These are phyloP conservation scores for Etia nguti DNA, from an alignment of 2,113 vertebrate species.

Conservation along the genomic window DNA sequence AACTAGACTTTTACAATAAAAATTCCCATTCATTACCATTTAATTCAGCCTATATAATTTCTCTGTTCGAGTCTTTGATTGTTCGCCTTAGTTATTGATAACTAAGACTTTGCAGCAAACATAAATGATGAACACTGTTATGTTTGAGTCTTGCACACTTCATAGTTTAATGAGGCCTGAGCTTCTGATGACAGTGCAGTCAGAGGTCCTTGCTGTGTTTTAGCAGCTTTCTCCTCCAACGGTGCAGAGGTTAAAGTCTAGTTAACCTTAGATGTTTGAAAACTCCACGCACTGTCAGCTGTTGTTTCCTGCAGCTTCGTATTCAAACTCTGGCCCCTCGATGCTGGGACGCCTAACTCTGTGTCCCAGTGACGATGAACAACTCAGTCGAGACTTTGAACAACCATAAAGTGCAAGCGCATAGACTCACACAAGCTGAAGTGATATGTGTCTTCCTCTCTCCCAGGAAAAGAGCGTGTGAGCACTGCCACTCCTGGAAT, in stretches of 20 bases:
- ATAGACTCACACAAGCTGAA: neutral
- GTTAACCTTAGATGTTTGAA: slow-evolving; percentile 55
- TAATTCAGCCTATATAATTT: neutral
- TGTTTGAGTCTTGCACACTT: neutral
- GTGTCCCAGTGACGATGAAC: slow-evolving; percentile 23
- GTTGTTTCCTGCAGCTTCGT: slow-evolving; percentile 27
- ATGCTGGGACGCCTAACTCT: slow-evolving; percentile 30
- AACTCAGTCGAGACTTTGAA: slow-evolving; percentile 58
- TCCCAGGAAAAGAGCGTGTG: slow-evolving; percentile 10
- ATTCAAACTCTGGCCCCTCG: slow-evolving; percentile 11
- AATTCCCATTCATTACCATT: neutral
- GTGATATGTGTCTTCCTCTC: neutral
- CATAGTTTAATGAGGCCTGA: neutral
- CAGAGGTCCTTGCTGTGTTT: slow-evolving; percentile 18
- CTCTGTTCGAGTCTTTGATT: neutral
- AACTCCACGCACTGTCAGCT: slow-evolving; percentile 46
- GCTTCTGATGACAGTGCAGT: slow-evolving; percentile 21
- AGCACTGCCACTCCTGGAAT: neutral
- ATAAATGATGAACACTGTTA: neutral
- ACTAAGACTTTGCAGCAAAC: neutral
- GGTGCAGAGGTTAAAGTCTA: slow-evolving; percentile 50
- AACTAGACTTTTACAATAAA: neutral
- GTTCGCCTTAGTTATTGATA: neutral
- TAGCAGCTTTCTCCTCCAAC: slow-evolving; percentile 20
- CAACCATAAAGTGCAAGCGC: slow-evolving; percentile 6